Evolutionary conservation across 2,797 vertebrate species (phyloP), one percentile per base, ranked within the genome.

Genomic region (Chelonia mydas): DNA sequence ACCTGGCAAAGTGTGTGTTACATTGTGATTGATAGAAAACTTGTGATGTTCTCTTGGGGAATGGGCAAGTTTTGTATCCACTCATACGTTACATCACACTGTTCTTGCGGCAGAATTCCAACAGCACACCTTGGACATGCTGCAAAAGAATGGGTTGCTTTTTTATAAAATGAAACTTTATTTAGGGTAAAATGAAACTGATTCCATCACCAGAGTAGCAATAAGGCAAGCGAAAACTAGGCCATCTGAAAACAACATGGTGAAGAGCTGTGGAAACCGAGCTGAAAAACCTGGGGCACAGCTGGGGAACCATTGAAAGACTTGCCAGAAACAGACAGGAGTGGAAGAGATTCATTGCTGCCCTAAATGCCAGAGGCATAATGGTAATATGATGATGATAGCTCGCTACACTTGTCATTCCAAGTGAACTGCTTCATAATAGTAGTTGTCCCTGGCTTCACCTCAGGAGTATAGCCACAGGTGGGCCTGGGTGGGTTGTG

Each of bases 1-100:
- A 90, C 80, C 90, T 93, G 95, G 94, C 86, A 97, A 97, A 97
- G 85, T 97, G 54, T 85, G 89, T 93, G 94, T 96, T 97, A 93
- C 89, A 87, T 90, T 96, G 92, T 92, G 89, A 96, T 96, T 97
- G 91, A 87, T 96, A 86, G 86, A 92, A 96, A 96, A 96, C 95
- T 88, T 97, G 11, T 97, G 90, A 97, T 98, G 97, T 97, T 87
- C 86, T 72, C 84, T 92, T 93, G 95, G 92, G 93, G 57, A 94
- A 97, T 97, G 74, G 86, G 96, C 90, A 97, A 88, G 87, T 88
- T 86, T 94, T 95, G 51, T 91, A 95, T 89, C 81, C 57, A 41
- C 51, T 88, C 77, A 93, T 92, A 91, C 88, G 54, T 88, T 95
- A 53, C 51, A 80, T 65, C 37, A 5, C 55, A 47, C 27, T 78